Base-by-base conservation (phyloP, 2,797 vertebrate genomes). In the Macrochelys suwanniensis region DNA sequence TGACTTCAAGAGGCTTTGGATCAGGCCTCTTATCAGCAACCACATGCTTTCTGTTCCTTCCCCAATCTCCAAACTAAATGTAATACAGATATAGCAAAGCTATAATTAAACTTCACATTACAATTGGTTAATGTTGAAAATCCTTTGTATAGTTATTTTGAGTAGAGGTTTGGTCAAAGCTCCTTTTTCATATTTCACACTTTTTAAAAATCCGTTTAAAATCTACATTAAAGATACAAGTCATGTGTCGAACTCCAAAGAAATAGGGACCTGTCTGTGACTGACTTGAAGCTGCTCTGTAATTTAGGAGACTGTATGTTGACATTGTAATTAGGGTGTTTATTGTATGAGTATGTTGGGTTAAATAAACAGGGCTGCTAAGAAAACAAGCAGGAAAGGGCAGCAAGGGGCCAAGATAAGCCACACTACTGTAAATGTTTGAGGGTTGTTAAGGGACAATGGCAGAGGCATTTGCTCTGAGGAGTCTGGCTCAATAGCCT, bases 281-380 rank as follows among this genome's bases (percentile, higher is more conserved):
- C 12, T 15, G 37, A 47, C 71, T 45, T 26, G 42, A 25, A 76
- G 71, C 42, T 47, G n/a, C n/a, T 37, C 59, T n/a, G 59, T 31
- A 87, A 13, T 65, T 85, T 0, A 5, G 59, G 25, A 45, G 2
- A 1, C 0, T 12, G 79, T 5, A 0, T 0, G 17, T 53, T 84
- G 78, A 89, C 50, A 0, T 2, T 16, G 16, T 65, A n/a, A 9
- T 65, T 65, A 65, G 33, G 4, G 0, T 51, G 7, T 17, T 92
- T 33, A 47, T 80, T 85, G 1, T 16, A 12, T n/a, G 5, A 49
- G 33, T 84, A 5, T 3, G 11, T 11, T 71, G 7, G 7, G 2
- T 71, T 82, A 21, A 33, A 33, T 61, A 9, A 68, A 9, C 26
- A 56, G 23, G 17, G 26, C 54, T 54, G n/a, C 21, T 28, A 31